Conservation (phyloP, 2,888 invertebrate species). For the Xylocampa areola region DNA sequence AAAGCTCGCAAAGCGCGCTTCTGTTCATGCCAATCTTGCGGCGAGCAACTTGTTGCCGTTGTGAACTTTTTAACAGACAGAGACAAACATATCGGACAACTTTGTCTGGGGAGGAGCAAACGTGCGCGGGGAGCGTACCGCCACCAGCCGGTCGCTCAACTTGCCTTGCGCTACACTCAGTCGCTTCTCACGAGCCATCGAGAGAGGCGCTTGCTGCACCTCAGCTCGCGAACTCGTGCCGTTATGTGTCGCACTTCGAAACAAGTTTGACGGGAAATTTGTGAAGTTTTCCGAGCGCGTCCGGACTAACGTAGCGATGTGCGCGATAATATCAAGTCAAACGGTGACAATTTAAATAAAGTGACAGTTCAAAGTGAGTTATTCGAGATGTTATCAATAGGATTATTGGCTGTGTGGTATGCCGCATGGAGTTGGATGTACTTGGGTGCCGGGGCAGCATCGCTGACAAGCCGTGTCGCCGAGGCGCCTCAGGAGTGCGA, state of each 20-base stretch:
- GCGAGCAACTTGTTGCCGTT: constrained; percentile 89
- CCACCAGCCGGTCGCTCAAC: constrained; percentile 84
- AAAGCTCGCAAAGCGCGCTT: constrained; percentile 88
- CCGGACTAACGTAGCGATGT: constrained; percentile 85
- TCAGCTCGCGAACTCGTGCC: constrained; percentile 73
- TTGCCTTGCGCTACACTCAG: constrained; percentile 78
- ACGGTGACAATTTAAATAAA: constrained; percentile 84
- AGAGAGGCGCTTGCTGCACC: constrained; percentile 71
- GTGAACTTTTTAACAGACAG: constrained; percentile 83
- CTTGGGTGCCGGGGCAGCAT: constrained; percentile 80
- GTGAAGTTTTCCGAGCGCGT: constrained; percentile 85
- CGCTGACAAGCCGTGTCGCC: constrained; percentile 88
- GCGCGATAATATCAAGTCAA: constrained; percentile 79
- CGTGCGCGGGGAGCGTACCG: constrained; percentile 82
- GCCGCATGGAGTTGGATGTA: constrained; percentile 81
- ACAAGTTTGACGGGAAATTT: constrained; percentile 90
- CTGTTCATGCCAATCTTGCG: constrained; percentile 89
- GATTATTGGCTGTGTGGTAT: constrained; percentile 83
- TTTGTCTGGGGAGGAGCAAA: constrained; percentile 86
- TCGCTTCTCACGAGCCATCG: constrained; percentile 76
- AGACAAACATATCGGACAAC: constrained; percentile 76
- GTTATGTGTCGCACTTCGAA: constrained; percentile 88
- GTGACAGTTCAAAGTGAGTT: constrained; percentile 87
- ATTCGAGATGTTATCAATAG: constrained; percentile 84
- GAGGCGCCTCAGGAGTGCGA: constrained; percentile 93